phyloP scores from a whole-genome alignment of 2,113 vertebrate species.

The Gobiocypris rarus region DNA sequence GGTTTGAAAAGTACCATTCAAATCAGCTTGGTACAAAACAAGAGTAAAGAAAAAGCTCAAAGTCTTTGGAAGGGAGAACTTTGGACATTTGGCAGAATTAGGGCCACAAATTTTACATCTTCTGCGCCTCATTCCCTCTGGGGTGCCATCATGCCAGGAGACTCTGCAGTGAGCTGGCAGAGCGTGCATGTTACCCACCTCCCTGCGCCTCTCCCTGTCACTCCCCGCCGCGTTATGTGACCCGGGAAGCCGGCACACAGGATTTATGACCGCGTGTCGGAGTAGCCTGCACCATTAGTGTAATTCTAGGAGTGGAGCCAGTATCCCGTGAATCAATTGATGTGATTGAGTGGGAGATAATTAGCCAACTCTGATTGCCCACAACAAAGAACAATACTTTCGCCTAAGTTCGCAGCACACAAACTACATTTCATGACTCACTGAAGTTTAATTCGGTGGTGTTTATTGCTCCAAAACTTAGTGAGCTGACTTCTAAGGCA shows the following conservation, averaged over 20 bases:
- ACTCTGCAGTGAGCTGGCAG: constrained; percentile 54
- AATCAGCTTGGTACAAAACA: constrained; percentile 11
- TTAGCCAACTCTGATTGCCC: constrained; percentile 54
- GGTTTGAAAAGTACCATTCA: background rate
- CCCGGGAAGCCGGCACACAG: constrained; percentile 31
- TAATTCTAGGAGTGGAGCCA: constrained; percentile 59
- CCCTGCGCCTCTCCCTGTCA: background rate
- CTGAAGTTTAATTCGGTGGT: constrained; percentile 4
- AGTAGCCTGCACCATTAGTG: constrained; percentile 60
- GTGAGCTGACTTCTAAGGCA: background rate
- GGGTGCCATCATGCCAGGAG: constrained; percentile 1
- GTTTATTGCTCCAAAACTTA: constrained; percentile 26
- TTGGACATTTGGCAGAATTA: constrained; percentile 28
- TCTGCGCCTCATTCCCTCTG: background rate
- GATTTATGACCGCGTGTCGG: constrained; percentile 51
- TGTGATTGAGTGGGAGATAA: constrained; percentile 64
- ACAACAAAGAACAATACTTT: constrained; percentile 58
- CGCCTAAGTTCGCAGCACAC: constrained; percentile 21
- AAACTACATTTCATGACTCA: constrained; percentile 44
- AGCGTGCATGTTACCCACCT: constrained; percentile 8
- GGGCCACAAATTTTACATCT: constrained; percentile 13
- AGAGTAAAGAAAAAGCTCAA: constrained; percentile 7
- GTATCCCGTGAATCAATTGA: constrained; percentile 54
- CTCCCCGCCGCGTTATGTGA: constrained; percentile 21
- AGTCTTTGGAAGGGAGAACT: constrained; percentile 3